Evolutionary conservation across 2,797 vertebrate genomes (phyloP).

Genomic region (Gobio occitaniae): DNA sequence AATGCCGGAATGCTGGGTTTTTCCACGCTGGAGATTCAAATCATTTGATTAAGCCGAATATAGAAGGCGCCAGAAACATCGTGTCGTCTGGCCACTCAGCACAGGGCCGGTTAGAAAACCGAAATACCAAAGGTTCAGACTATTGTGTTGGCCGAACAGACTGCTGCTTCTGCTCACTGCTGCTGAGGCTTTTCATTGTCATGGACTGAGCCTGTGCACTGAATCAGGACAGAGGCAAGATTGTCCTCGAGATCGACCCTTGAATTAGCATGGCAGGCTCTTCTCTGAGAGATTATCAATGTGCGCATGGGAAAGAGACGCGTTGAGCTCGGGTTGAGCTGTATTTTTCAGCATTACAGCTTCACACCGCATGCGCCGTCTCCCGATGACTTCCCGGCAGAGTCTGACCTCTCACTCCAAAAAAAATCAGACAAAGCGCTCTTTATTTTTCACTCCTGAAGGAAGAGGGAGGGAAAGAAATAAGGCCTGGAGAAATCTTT

Average conservation of each 20-base stretch:
- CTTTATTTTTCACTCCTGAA: constrained; percentile 56
- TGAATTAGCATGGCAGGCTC: constrained; percentile 33
- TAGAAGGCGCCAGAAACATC: constrained; percentile 16
- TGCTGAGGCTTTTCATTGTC: constrained; percentile 49
- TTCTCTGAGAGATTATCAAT: constrained; percentile 29
- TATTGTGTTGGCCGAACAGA: constrained; percentile 47
- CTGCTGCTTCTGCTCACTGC: constrained; percentile 25
- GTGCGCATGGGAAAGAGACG: constrained; percentile 25
- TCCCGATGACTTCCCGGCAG: constrained; percentile 51
- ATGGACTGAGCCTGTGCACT: constrained; percentile 33
- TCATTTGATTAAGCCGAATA: constrained; percentile 18
- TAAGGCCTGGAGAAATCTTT: constrained; percentile 57
- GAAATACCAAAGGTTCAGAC: constrained; percentile 46
- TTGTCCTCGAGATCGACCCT: constrained; percentile 48
- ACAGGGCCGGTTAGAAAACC: constrained; percentile 6
- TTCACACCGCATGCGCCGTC: constrained; percentile 2
- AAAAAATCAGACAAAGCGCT: constrained; percentile 56
- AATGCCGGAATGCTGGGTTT: constrained; percentile 9
- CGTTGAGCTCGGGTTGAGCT: constrained; percentile 27
- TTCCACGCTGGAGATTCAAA: constrained; percentile 20
- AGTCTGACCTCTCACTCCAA: constrained; percentile 41
- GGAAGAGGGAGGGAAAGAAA: constrained; percentile 45
- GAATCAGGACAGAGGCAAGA: constrained; percentile 51
- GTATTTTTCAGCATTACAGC: constrained; percentile 48
- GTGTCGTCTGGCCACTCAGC: constrained; percentile 39